A percentile compares a stretch with the other conserved stretches of the same genome.
Conservation (phyloP, 2,797 vertebrate genomes). For the Percopsis omiscomaycus region DNA sequence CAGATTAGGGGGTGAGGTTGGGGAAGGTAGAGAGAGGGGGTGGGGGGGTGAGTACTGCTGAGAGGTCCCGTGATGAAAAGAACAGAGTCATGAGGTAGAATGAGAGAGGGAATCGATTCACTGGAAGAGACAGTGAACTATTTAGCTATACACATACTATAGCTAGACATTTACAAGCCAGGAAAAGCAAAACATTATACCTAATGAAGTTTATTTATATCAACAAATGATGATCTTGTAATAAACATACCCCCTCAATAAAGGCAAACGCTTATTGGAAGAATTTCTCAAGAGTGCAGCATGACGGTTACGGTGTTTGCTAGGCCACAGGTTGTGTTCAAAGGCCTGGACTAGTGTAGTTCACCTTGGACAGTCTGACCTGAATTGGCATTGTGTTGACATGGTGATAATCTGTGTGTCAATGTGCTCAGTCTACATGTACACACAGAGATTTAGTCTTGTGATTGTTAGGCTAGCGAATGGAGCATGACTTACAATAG, state of each 20-base stretch:
- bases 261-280: too few relatives aligned
- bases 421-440: too few relatives aligned
- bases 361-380: too few relatives aligned
- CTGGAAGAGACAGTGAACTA: background rate
- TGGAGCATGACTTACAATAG: slow-evolving; percentile 23
- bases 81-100: slow-evolving; percentile 67
- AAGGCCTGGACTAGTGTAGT: too few relatives aligned
- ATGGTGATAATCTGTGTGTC: too few relatives aligned
- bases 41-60: slow-evolving; percentile 28
- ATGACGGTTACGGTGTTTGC: too few relatives aligned
- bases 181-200: too few relatives aligned
- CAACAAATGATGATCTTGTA: too few relatives aligned
- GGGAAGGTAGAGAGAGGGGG: slow-evolving; percentile 12
- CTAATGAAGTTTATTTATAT: background rate
- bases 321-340: too few relatives aligned
- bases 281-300: too few relatives aligned
- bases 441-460: slow-evolving; percentile 22
- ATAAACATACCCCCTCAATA: too few relatives aligned
- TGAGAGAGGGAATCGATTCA: slow-evolving; percentile 28
- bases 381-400: too few relatives aligned
- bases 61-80: slow-evolving; percentile 63
- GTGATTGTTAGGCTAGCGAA: slow-evolving; percentile 34
- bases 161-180: background rate
- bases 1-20: slow-evolving; percentile 60
- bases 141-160: background rate